A percentile compares a stretch with the other conserved stretches of the same genome.
These are phyloP conservation scores for Craseonycteris thonglongyai DNA, from an alignment of 2,113 vertebrate species.

Conservation along the genomic window DNA sequence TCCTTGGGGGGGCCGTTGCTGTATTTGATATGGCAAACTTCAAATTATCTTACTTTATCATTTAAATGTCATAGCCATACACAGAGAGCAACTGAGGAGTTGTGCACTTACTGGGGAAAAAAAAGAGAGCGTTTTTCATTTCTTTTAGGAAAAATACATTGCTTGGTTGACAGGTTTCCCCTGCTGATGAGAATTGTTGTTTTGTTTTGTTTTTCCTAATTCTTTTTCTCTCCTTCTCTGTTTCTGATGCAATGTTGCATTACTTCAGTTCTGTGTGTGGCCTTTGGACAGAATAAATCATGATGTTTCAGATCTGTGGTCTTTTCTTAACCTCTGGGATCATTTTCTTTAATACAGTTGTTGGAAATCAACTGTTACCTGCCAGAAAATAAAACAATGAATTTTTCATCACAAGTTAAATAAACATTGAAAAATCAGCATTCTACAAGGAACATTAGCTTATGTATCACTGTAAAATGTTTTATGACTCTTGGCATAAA, in stretches of 20 bases:
- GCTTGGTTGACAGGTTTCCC: constrained; percentile 29
- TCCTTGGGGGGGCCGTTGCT: constrained; percentile 58
- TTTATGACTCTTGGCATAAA: constrained; percentile 59
- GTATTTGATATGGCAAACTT: constrained; percentile 65
- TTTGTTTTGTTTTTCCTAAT: not conserved
- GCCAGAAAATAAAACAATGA: constrained; percentile 49
- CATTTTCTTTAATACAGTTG: constrained; percentile 59
- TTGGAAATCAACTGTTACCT: constrained; percentile 62
- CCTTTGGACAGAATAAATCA: constrained; percentile 22
- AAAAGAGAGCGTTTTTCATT: not conserved
- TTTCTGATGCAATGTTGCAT: not conserved
- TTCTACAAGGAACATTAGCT: constrained; percentile 66
- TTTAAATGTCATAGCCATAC: constrained; percentile 40
- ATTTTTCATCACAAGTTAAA: constrained; percentile 66
- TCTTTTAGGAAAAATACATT: constrained; percentile 20
- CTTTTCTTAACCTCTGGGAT: constrained; percentile 22
- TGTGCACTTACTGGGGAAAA: not conserved
- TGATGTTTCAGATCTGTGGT: not conserved
- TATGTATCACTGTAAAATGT: constrained; percentile 57
- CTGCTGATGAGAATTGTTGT: not conserved
- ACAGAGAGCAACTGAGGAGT: not conserved
- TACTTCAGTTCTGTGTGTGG: not conserved
- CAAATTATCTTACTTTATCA: constrained; percentile 56
- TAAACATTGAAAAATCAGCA: constrained; percentile 59
- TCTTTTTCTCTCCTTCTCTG: not conserved